These are phyloP conservation scores for Syngnathus typhle DNA, from an alignment of 2,113 vertebrate genomes.

Conservation along the genomic window DNA sequence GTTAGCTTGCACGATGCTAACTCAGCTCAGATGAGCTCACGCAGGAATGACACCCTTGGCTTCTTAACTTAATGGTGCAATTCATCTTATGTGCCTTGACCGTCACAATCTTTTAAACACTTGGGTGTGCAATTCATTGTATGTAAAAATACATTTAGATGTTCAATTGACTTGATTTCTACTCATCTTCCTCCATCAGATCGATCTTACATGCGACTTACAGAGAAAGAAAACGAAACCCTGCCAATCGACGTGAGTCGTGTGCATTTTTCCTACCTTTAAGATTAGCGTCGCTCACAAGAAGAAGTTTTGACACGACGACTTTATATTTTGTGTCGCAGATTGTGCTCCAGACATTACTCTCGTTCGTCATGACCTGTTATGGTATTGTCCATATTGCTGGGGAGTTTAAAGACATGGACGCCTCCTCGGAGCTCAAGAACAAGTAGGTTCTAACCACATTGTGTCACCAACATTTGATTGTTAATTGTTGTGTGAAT, in stretches of 20 bases:
- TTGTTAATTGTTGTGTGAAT: no score
- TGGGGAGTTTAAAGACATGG: slow-evolving; percentile 94
- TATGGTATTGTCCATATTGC: slow-evolving; percentile 96
- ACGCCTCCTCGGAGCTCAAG: slow-evolving; percentile 94
- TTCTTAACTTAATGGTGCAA: background rate
- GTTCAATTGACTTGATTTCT: background rate
- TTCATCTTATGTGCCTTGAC: background rate
- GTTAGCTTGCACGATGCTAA: slow-evolving; percentile 28
- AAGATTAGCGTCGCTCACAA: background rate
- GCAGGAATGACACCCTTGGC: background rate
- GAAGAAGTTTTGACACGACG: background rate
- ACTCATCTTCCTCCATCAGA: slow-evolving; percentile 58
- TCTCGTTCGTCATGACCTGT: slow-evolving; percentile 91
- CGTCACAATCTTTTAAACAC: background rate
- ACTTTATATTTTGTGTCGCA: slow-evolving; percentile 52
- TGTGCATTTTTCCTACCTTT: background rate
- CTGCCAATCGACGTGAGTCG: slow-evolving; percentile 91
- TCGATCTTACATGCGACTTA: slow-evolving; percentile 91
- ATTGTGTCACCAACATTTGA: no score
- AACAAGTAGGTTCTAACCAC: slow-evolving; percentile 79
- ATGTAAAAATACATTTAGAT: background rate
- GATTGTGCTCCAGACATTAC: slow-evolving; percentile 94
- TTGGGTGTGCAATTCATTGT: background rate
- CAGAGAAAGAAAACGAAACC: slow-evolving; percentile 95
- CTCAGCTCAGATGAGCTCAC: background rate